phyloP scores from a whole-genome alignment of 2,888 invertebrate species.

The Tachystola acroxantha region DNA sequence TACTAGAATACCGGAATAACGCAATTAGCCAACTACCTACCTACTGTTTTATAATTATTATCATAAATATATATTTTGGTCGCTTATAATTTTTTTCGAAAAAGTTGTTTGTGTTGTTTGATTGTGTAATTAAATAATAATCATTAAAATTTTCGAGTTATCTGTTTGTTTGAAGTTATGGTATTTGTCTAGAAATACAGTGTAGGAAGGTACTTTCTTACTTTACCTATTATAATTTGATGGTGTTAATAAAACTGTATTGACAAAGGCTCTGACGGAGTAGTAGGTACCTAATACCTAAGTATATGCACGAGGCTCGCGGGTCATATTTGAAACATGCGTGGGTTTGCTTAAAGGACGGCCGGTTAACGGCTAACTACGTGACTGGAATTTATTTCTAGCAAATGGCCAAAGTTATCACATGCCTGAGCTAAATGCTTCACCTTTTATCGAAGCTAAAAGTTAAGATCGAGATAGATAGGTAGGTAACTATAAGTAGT shows the following conservation, averaged over 20 bases:
- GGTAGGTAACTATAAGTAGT: no score
- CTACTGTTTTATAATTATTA: no score
- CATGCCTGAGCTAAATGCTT: background rate
- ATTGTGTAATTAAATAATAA: no score
- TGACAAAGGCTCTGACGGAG: slow-evolving; percentile 11
- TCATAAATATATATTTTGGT: no score
- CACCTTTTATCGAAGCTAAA: background rate
- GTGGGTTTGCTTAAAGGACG: slow-evolving; percentile 55
- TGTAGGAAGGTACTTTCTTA: no score
- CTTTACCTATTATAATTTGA: background rate
- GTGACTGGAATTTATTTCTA: slow-evolving; percentile 42
- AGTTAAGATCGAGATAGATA: no score
- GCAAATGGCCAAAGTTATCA: slow-evolving; percentile 23
- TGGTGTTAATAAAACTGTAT: slow-evolving; percentile 12
- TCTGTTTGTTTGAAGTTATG: no score
- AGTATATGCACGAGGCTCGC: slow-evolving; percentile 14
- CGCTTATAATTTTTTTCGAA: no score
- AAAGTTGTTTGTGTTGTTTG: no score
- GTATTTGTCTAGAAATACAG: no score
- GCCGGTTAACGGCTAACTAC: slow-evolving; percentile 42
- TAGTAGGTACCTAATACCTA: slow-evolving; percentile 1
- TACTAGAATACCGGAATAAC: slow-evolving; percentile 12
- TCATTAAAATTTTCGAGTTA: no score
- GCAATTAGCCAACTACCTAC: slow-evolving; percentile 11
- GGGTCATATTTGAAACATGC: slow-evolving; percentile 32